phyloP scores from a whole-genome alignment of 2,888 invertebrate genomes.

The Diaperis boleti region DNA sequence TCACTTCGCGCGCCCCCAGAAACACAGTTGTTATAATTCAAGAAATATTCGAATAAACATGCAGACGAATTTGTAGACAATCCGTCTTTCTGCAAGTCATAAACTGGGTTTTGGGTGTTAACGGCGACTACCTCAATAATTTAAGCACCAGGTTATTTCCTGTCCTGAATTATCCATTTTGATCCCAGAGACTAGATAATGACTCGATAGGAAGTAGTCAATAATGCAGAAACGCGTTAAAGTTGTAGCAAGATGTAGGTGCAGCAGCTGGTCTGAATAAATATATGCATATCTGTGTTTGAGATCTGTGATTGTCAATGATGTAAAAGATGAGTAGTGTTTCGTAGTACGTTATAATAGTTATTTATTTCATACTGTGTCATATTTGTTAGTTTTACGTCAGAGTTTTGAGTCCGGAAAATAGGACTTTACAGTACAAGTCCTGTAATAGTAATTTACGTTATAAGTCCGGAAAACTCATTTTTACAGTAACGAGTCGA shows the following conservation, averaged over 20 bases:
- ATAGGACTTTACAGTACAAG: too few relatives aligned
- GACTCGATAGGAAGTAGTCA: conserved; percentile 24
- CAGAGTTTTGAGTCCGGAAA: too few relatives aligned
- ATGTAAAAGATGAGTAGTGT: too few relatives aligned
- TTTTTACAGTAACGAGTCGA: too few relatives aligned
- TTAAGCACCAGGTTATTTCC: conserved; percentile 14
- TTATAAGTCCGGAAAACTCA: too few relatives aligned
- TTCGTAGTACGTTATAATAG: too few relatives aligned
- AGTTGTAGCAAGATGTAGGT: conserved; percentile 17
- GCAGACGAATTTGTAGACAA: conserved; percentile 10
- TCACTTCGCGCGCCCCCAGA: conserved; percentile 11
- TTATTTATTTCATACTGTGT: too few relatives aligned
- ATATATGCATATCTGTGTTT: too few relatives aligned
- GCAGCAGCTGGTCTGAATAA: not conserved
- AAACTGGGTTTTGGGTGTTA: not conserved
- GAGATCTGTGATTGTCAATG: too few relatives aligned
- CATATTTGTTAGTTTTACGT: too few relatives aligned
- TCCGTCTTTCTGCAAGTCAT: conserved; percentile 11
- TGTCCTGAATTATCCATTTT: conserved; percentile 15
- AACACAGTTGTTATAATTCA: conserved; percentile 14
- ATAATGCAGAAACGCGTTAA: conserved; percentile 21
- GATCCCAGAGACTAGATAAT: conserved; percentile 22
- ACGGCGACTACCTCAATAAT: conserved; percentile 12
- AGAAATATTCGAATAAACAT: conserved; percentile 27
- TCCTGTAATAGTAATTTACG: too few relatives aligned